Conservation (phyloP, 2,113 vertebrate genomes). For the Tiliqua scincoides region DNA sequence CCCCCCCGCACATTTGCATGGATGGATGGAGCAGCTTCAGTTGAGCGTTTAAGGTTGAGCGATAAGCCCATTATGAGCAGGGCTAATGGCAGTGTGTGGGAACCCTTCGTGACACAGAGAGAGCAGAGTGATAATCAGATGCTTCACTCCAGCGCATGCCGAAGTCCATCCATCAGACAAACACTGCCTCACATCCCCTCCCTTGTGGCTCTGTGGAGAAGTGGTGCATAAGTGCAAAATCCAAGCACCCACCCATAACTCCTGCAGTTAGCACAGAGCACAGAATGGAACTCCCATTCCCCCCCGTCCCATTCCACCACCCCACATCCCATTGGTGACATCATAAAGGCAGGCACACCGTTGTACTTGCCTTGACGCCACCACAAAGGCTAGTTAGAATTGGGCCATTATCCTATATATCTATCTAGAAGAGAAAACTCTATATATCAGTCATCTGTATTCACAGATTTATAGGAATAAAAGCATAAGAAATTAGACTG, state of each 20-base stretch:
- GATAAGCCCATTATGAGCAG: not conserved
- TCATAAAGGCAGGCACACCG: no score
- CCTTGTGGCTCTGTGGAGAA: not conserved
- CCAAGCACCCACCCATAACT: not conserved
- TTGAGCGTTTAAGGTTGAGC: slow-evolving; percentile 20
- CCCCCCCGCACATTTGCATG: not conserved
- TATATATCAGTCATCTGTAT: no score
- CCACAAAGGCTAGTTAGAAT: no score
- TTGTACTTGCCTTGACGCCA: no score
- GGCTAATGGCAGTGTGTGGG: not conserved
- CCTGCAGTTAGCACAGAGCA: not conserved
- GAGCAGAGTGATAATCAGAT: not conserved
- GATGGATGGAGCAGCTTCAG: not conserved
- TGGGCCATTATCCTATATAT: no score
- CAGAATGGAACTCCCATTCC: no score
- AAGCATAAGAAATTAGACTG: no score
- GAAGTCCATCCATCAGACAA: not conserved
- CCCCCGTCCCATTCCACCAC: no score
- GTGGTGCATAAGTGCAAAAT: not conserved
- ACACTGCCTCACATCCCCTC: not conserved
- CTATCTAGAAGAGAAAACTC: no score
- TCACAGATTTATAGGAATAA: no score
- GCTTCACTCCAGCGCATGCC: not conserved
- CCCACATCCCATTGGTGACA: no score
- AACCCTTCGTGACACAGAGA: not conserved